Conservation (phyloP, 2,113 vertebrate species). For the Peucedramus taeniatus region DNA sequence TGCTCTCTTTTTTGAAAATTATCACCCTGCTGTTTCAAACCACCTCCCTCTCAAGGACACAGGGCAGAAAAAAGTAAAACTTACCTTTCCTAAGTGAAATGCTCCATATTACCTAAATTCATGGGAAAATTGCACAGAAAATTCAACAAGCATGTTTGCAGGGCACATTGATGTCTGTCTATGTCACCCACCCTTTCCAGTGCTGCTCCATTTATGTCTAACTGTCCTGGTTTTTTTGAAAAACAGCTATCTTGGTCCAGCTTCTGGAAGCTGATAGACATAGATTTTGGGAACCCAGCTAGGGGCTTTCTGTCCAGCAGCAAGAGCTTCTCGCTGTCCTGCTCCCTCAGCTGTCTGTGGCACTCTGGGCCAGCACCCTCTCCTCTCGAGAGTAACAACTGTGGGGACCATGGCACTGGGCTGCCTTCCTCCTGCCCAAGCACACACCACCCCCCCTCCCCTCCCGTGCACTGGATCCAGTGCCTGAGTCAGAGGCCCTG, state of each 20-base stretch:
- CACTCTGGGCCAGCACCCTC: not conserved
- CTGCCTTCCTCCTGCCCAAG: not conserved
- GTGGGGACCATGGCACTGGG: not conserved
- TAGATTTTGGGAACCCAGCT: not conserved
- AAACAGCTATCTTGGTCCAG: not conserved
- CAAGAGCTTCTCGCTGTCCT: not conserved
- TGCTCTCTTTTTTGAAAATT: not conserved
- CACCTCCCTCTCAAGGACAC: not conserved
- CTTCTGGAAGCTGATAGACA: not conserved
- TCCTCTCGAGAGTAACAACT: rapidly evolving
- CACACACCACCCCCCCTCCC: not conserved
- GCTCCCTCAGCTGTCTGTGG: rapidly evolving
- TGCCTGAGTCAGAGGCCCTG: not conserved
- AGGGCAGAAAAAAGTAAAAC: not conserved
- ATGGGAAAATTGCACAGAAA: not conserved
- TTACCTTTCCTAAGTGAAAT: not conserved
- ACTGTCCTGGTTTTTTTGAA: not conserved
- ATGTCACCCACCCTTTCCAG: not conserved
- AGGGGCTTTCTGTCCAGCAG: not conserved
- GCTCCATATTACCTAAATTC: not conserved
- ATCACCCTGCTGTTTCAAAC: not conserved
- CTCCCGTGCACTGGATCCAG: not conserved
- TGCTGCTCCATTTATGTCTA: not conserved
- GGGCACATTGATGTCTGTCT: rapidly evolving
- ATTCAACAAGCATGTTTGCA: not conserved